Percentiles rank a stretch among this genome's conserved stretches.
Conservation (phyloP, 2,797 vertebrate genomes). For the Crocodylus rhombifer region DNA sequence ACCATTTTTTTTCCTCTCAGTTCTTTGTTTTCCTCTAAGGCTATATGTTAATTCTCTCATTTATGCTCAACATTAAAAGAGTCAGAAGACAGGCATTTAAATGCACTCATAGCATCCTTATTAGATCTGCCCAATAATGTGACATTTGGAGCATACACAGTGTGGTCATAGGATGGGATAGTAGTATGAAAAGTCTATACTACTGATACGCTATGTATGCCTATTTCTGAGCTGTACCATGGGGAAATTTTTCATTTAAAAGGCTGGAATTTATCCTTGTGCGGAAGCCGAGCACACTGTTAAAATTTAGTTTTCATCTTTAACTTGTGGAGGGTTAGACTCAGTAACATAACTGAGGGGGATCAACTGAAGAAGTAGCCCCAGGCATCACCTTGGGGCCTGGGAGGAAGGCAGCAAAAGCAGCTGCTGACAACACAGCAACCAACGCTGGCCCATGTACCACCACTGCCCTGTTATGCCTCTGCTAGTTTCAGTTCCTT, state of each 20-base stretch:
- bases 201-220: neutral
- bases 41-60: neutral
- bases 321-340: no score
- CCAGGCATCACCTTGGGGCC: no score
- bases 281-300: neutral
- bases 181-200: neutral
- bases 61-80: neutral
- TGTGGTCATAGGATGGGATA: neutral
- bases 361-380: no score
- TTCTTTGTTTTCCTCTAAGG: constrained; percentile 22
- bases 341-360: no score
- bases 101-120: neutral
- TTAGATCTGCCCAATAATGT: neutral
- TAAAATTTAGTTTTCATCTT: no score
- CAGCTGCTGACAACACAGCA: no score
- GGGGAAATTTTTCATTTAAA: neutral
- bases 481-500: neutral
- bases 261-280: neutral
- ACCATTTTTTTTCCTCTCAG: neutral
- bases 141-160: neutral
- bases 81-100: neutral
- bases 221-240: neutral
- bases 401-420: no score
- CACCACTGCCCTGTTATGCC: no score
- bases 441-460: no score